Base-by-base conservation (phyloP, 2,888 invertebrate species). In the Tachystola acroxantha region DNA sequence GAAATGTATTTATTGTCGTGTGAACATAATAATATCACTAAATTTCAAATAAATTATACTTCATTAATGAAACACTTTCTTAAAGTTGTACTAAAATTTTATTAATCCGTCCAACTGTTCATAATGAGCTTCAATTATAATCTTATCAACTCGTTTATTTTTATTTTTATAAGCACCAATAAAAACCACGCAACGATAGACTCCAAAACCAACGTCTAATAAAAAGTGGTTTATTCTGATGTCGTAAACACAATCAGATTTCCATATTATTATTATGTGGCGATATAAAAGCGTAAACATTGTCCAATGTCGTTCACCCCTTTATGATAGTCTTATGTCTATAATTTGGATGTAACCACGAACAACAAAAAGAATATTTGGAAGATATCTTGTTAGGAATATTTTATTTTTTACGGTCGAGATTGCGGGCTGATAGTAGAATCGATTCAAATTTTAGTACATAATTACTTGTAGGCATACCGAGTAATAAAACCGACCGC, bases 211-310 rank as follows among this genome's bases (percentile, higher is more conserved):
- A 53, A 61, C 45, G 41, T 37, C 46, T 37, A 48, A 62, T 69
- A 70, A 69, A 70, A 64, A 45, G 42, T 51, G 35, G 54, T 64
- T 64, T 66, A 62, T 62, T 59, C 40, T 50, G 40, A 48, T 45
- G 54, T 47, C 46, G 45, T 70, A 64, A 67, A 65, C 57, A 57
- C 48, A 59, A 66, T 62, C 61, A 60, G 56, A 71, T 74, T 74
- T 68, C 60, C 64, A 66, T 71, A 64, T 54, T 60, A 64, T 54
- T 60, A 61, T 64, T 58, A 62, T 51, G 51, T 53, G 47, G 48
- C 42, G 46, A 56, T 54, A 56, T 58, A 55, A 57, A 53, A 51
- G 39, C 45, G 41, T 53, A 46, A 57, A 66, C 62, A 67, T 57
- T 63, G 64, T 65, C 48, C 46, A 32, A 57, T 61, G 69, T 63